Conservation (phyloP, 2,797 vertebrate genomes). For the Aplochiton taeniatus region DNA sequence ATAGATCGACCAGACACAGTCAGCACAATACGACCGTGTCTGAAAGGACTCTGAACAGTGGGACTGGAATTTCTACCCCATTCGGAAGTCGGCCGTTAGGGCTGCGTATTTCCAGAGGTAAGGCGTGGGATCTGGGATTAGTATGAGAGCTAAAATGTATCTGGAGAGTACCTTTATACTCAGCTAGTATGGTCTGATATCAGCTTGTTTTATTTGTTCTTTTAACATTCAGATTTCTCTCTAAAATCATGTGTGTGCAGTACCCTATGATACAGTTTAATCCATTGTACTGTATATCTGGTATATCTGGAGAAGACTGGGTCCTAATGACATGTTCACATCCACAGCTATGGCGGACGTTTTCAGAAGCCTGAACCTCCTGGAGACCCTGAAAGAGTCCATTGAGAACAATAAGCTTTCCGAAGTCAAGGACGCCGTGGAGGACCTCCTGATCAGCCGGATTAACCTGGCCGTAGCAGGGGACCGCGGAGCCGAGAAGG, state of each 20-base stretch:
- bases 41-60: slow-evolving; percentile 1
- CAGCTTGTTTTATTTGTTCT: too few species aligned
- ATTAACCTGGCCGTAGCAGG: slow-evolving; percentile 70
- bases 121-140: slow-evolving; percentile 12
- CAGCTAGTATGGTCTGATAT: too few species aligned
- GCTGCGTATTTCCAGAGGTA: slow-evolving; percentile 33
- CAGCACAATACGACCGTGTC: neutral
- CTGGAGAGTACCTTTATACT: too few species aligned
- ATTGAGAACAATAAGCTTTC: slow-evolving; percentile 72
- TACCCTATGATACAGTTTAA: too few species aligned
- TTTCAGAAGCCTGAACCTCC: slow-evolving; percentile 67
- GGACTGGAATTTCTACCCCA: neutral
- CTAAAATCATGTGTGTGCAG: too few species aligned
- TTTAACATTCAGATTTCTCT: too few species aligned
- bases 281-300: too few species aligned
- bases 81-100: neutral
- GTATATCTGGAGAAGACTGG: too few species aligned
- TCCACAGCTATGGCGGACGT: slow-evolving; percentile 67
- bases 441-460: slow-evolving; percentile 75
- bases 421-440: slow-evolving; percentile 71
- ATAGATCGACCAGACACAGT: slow-evolving; percentile 42
- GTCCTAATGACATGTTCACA: too few species aligned
- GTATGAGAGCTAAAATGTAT: too few species aligned
- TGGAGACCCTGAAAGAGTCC: slow-evolving; percentile 72
- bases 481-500: slow-evolving; percentile 60